phyloP scores from a whole-genome alignment of 2,888 invertebrate species.

The Saturnia japonica region DNA sequence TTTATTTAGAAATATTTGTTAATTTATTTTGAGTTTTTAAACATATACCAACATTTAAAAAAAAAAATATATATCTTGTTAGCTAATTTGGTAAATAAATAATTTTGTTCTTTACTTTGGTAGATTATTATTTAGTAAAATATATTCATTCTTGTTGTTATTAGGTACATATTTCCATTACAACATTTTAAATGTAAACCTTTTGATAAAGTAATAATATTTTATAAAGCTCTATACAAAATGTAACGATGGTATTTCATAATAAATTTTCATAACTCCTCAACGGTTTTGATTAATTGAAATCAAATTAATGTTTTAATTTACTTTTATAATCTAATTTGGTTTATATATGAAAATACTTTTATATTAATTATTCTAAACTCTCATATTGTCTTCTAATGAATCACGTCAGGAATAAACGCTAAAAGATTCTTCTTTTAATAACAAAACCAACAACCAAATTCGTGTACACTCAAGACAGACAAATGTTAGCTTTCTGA shows the following conservation, averaged over 20 bases:
- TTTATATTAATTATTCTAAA: background rate
- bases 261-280: background rate
- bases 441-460: slow-evolving; percentile 14
- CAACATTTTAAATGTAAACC: background rate
- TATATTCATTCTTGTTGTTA: no score
- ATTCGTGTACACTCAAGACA: slow-evolving; percentile 15
- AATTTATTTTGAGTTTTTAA: background rate
- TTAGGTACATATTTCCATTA: background rate
- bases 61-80: no score
- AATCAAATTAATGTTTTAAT: background rate
- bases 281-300: background rate
- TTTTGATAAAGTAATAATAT: background rate
- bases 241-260: background rate
- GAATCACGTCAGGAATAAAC: background rate
- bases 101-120: no score
- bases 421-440: background rate
- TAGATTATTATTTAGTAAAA: background rate
- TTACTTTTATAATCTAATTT: background rate
- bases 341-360: background rate
- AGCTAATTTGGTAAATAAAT: no score
- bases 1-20: background rate
- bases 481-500: slow-evolving; percentile 38
- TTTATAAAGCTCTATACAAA: background rate
- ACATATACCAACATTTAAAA: background rate
- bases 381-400: background rate